Percentiles rank a stretch among this genome's conserved stretches.
Evolutionary conservation across 2,888 invertebrate species (phyloP).

Genomic region (Sthenelais limicola): DNA sequence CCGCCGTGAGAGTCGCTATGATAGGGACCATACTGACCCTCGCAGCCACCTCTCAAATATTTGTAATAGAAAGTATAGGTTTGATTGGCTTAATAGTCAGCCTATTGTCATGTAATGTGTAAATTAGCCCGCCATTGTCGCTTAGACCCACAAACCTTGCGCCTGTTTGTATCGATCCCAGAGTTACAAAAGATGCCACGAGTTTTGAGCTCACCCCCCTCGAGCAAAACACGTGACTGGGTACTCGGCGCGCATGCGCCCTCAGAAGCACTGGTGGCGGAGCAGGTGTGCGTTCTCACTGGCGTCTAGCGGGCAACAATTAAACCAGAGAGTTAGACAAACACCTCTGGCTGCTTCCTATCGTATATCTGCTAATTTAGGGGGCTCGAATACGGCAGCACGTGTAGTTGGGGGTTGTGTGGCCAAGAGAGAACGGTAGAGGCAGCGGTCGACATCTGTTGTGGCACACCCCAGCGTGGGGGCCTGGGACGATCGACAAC

Average conservation of each 20-base stretch:
- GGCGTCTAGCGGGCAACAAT: slow-evolving; percentile 14
- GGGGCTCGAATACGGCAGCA: slow-evolving; percentile 14
- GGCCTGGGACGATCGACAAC: too few relatives aligned
- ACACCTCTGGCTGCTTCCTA: not conserved
- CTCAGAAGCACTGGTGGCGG: not conserved
- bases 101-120: slow-evolving; percentile 23
- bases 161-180: slow-evolving; percentile 13
- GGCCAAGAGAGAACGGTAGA: too few relatives aligned
- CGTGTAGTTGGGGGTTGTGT: too few relatives aligned
- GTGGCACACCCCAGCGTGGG: too few relatives aligned
- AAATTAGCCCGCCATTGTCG: slow-evolving; percentile 21
- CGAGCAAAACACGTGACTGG: slow-evolving; percentile 10
- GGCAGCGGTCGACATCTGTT: too few relatives aligned
- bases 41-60: slow-evolving; percentile 7
- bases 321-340: not conserved
- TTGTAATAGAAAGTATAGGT: slow-evolving; percentile 22
- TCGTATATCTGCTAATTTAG: slow-evolving; percentile 37
- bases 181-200: too few relatives aligned
- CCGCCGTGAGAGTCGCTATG: not conserved
- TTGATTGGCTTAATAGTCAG: slow-evolving; percentile 1
- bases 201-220: slow-evolving; percentile 2
- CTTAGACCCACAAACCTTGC: not conserved
- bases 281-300: slow-evolving; percentile 35
- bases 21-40: slow-evolving; percentile 5
- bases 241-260: slow-evolving; percentile 31